These are phyloP conservation scores for Tetropium fuscum DNA, from an alignment of 2,888 invertebrate species.

Conservation along the genomic window DNA sequence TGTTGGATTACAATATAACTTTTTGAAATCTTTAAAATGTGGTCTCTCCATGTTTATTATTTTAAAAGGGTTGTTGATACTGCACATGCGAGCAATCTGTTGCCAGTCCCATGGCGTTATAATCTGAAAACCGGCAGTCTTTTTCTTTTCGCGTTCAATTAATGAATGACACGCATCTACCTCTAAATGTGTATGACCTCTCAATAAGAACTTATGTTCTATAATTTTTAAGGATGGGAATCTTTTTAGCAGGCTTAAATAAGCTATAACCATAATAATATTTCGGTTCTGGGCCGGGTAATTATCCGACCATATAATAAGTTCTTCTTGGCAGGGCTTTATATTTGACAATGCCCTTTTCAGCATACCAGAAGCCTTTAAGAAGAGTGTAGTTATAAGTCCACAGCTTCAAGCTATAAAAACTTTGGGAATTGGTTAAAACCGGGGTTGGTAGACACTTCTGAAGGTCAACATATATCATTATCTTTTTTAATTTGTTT, in stretches of 20 bases:
- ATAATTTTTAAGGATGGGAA: not conserved
- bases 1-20: not conserved
- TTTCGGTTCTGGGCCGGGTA: constrained; percentile 3
- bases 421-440: too few relatives aligned
- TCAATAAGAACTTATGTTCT: not conserved
- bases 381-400: constrained; percentile 1
- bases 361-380: not conserved
- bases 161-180: not conserved
- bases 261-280: not conserved
- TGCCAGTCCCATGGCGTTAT: not conserved
- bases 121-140: not conserved
- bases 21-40: not conserved
- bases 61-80: not conserved
- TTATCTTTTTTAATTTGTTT: not conserved
- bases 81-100: not conserved
- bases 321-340: not conserved
- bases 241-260: not conserved
- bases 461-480: not conserved
- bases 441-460: constrained; percentile 8
- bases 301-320: not conserved
- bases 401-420: constrained; percentile 3
- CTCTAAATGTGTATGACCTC: not conserved
- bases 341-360: not conserved
- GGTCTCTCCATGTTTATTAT: not conserved
- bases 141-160: not conserved